phyloP scores from a whole-genome alignment of 2,113 vertebrate genomes.

The Lepisosteus osseus region DNA sequence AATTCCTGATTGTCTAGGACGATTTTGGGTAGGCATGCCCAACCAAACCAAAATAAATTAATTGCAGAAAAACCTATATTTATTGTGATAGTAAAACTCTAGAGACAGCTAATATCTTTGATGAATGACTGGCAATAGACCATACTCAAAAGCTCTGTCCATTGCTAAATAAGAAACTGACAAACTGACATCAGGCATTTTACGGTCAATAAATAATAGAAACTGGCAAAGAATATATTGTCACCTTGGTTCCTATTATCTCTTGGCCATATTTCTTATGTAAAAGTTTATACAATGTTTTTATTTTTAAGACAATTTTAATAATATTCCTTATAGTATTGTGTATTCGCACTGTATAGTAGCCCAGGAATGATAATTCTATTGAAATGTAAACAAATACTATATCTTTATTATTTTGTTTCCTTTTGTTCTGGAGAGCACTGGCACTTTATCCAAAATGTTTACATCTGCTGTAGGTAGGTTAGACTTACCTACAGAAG shows the following conservation, averaged over 20 bases:
- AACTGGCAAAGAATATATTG: conserved; percentile 7
- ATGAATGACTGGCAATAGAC: conserved; percentile 1
- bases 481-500: too few relatives aligned
- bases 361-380: not conserved
- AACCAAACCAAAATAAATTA: conserved; percentile 3
- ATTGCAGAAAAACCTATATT: not conserved
- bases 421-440: too few relatives aligned
- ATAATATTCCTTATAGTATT: not conserved
- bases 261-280: not conserved
- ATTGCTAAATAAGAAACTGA: conserved; percentile 10
- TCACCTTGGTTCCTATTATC: conserved; percentile 6
- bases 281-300: not conserved
- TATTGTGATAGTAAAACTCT: conserved; percentile 4
- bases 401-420: too few relatives aligned
- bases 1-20: not conserved
- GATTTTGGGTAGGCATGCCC: not conserved
- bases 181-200: conserved; percentile 13
- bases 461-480: too few relatives aligned
- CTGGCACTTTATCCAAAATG: too few relatives aligned
- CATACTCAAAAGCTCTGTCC: not conserved
- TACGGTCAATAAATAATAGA: conserved; percentile 15
- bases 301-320: not conserved
- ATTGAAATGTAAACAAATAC: too few relatives aligned
- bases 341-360: not conserved
- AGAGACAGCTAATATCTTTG: conserved; percentile 4